These are phyloP conservation scores for Yponomeuta malinellus DNA, from an alignment of 2,888 invertebrate species.

Conservation along the genomic window DNA sequence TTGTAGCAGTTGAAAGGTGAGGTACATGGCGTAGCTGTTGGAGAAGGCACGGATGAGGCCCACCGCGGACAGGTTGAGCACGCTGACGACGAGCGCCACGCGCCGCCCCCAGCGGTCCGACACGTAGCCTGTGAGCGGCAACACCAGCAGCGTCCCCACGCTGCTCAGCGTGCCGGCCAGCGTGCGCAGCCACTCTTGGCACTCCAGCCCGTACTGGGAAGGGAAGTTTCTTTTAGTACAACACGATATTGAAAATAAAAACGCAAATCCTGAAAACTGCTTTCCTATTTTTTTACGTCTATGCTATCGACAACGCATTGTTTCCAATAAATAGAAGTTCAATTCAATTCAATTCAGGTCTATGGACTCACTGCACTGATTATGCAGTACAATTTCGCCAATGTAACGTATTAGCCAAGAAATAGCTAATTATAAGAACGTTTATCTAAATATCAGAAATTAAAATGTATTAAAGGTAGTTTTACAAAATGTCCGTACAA, in stretches of 20 bases:
- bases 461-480: too few relatives aligned
- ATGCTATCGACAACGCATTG: too few relatives aligned
- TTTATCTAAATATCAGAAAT: too few relatives aligned
- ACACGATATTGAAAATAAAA: background rate
- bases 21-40: conserved; percentile 71
- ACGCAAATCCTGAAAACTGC: too few relatives aligned
- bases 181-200: conserved; percentile 81
- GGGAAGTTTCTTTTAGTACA: background rate
- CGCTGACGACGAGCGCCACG: conserved; percentile 61
- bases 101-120: conserved; percentile 79
- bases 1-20: conserved; percentile 68
- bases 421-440: too few relatives aligned
- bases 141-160: conserved; percentile 80
- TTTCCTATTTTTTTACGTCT: too few relatives aligned
- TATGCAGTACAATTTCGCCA: too few relatives aligned
- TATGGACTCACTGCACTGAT: too few relatives aligned
- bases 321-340: too few relatives aligned
- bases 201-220: conserved; percentile 77
- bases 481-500: too few relatives aligned
- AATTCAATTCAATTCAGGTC: too few relatives aligned
- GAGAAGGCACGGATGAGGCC: conserved; percentile 74
- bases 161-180: conserved; percentile 83
- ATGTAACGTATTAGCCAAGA: too few relatives aligned
- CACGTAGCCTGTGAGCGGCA: conserved; percentile 80
- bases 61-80: conserved; percentile 56